Conservation (phyloP, 2,888 invertebrate species). For the Notocelia uddmanniana region DNA sequence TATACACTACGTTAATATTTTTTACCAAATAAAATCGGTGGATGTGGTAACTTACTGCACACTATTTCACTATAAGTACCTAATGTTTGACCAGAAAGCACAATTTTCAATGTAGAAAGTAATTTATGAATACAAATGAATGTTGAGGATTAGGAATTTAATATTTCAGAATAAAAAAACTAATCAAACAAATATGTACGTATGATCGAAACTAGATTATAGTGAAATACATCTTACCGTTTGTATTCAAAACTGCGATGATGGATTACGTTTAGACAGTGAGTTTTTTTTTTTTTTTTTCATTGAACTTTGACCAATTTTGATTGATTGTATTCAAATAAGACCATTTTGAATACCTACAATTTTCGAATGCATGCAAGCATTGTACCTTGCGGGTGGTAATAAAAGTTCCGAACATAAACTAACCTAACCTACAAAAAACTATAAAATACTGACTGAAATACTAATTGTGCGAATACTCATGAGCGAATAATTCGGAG, state of each 20-base stretch:
- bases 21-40: constrained; percentile 48
- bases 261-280: too few relatives aligned
- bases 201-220: neutral
- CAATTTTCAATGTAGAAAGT: neutral
- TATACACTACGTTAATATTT: constrained; percentile 72
- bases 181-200: neutral
- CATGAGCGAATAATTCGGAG: too few relatives aligned
- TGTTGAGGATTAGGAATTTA: neutral
- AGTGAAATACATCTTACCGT: neutral
- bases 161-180: neutral
- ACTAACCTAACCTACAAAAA: too few relatives aligned
- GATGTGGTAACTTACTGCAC: constrained; percentile 7
- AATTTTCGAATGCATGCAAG: too few relatives aligned
- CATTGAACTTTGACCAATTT: too few relatives aligned
- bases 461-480: too few relatives aligned
- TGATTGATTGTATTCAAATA: too few relatives aligned
- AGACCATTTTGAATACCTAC: too few relatives aligned
- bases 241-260: constrained; percentile 1
- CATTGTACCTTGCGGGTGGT: too few relatives aligned
- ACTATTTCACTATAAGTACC: constrained; percentile 14
- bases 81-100: neutral
- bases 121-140: neutral
- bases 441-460: too few relatives aligned
- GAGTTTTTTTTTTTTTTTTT: too few relatives aligned
- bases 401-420: too few relatives aligned